Base-by-base conservation (phyloP, 2,797 vertebrate genomes). In the Pempheris klunzingeri region DNA sequence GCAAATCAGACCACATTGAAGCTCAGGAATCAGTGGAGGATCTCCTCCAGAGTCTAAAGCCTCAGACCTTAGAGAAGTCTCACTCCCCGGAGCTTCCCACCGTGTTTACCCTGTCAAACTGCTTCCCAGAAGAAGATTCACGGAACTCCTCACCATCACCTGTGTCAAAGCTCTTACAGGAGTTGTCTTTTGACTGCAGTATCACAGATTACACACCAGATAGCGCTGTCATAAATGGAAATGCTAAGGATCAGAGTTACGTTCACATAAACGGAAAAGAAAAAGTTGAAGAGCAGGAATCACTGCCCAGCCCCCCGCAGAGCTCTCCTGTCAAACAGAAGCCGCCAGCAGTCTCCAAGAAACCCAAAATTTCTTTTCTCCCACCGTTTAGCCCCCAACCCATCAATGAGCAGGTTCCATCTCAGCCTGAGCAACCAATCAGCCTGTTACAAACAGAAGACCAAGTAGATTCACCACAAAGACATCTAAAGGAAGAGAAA, bases 321-420 rank as follows among this genome's bases (percentile, higher is more conserved):
- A 79, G 84, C 83, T 74, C 88, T 57, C 82, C 94, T 75, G 64
- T 94, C 91, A 94, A 96, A 93, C 97, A 96, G 91, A 98, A 96
- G 75, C 97, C 98, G 15, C 97, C 97, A 72, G 94, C 93, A 44
- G 79, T 97, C 87, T 96, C 95, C 80, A 99, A 98, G 94, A 99
- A 99, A 89, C 98, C 98, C 88, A 97, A 96, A 93, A 92, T 98
- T 71, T 94, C 94, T 36, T 92, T 96, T 3, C 68, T 96, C 69
- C 93, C 95, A 78, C 92, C 94, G 1, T 65, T 80, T 28, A 73
- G 10, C 67, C 87, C 93, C 36, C 94, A 95, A 54, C 88, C 90
- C 65, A 88, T 93, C 68, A 82, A 82, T 44, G 92, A 94, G 79
- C 75, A 78, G 81, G 54, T 82, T 83, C 92, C 82, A 82, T 74